phyloP scores from a whole-genome alignment of 2,888 invertebrate genomes.

The Lacanobia wlatinum region DNA sequence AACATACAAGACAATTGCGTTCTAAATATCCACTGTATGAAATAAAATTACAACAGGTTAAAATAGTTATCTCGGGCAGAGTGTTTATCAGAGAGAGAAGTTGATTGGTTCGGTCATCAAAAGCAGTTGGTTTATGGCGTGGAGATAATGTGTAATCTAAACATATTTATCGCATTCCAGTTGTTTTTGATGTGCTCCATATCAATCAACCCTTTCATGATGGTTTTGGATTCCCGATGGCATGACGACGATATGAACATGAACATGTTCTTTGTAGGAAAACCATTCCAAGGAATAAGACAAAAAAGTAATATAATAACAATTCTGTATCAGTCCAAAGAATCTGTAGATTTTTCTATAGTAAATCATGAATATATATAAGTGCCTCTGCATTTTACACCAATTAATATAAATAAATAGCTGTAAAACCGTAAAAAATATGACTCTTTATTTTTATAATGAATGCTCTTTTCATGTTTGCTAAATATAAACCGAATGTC shows the following conservation, averaged over 20 bases:
- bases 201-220: slow-evolving; percentile 7
- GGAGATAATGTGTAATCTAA: not conserved
- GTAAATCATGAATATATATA: slow-evolving; percentile 23
- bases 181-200: slow-evolving; percentile 8
- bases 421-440: slow-evolving; percentile 18
- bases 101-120: not conserved
- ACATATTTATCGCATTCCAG: slow-evolving; percentile 1
- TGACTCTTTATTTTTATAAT: slow-evolving; percentile 42
- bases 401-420: slow-evolving; percentile 14
- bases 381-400: slow-evolving; percentile 50
- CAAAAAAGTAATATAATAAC: slow-evolving; percentile 1
- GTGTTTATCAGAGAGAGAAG: not conserved
- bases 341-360: slow-evolving; percentile 16
- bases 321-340: slow-evolving; percentile 4
- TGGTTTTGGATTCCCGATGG: no score
- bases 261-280: not conserved
- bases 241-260: not conserved
- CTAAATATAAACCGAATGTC: slow-evolving; percentile 10
- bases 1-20: not conserved
- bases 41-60: not conserved
- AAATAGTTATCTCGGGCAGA: not conserved
- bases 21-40: no score
- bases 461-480: slow-evolving; percentile 29
- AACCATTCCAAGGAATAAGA: not conserved
- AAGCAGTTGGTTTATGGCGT: not conserved